Evolutionary conservation across 2,113 vertebrate genomes (phyloP).

Genomic region (Xenopus tropicalis): UCB_Xtro_10.0 CM004443.2:34182501-34183000

Average conservation of each 20-base stretch:
- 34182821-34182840: slow-evolving; percentile 39
- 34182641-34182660: slow-evolving; percentile 39
- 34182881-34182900: slow-evolving; percentile 1
- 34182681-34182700: slow-evolving; percentile 21
- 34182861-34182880: slow-evolving; percentile 28
- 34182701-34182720: slow-evolving; percentile 44
- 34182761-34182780: slow-evolving; percentile 31
- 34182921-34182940: not conserved
- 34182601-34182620: slow-evolving; percentile 44
- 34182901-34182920: slow-evolving; percentile 2
- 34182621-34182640: slow-evolving; percentile 44
- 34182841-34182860: slow-evolving; percentile 8
- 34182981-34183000: not conserved
- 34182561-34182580: slow-evolving; percentile 48
- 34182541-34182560: slow-evolving; percentile 45
- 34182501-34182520: slow-evolving; percentile 24
- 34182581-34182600: slow-evolving; percentile 49
- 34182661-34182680: slow-evolving; percentile 25
- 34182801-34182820: slow-evolving; percentile 34
- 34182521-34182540: not conserved
- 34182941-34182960: not conserved
- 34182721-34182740: slow-evolving; percentile 32
- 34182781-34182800: slow-evolving; percentile 17
- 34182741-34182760: slow-evolving; percentile 50
- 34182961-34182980: no score